Conservation (phyloP, 2,888 invertebrate genomes). For the Agrochola circellaris region DNA sequence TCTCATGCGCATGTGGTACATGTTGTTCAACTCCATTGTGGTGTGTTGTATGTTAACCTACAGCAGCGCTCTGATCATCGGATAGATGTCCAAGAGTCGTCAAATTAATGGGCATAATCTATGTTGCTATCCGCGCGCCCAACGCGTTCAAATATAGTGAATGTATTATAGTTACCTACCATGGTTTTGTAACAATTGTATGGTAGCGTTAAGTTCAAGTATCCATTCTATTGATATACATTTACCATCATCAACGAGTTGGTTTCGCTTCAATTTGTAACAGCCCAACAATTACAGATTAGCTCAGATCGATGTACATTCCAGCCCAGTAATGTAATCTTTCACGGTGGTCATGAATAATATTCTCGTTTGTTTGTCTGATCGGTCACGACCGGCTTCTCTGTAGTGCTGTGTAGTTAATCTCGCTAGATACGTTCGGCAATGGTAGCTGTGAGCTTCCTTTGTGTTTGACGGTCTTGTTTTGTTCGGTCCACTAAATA, state of each 20-base stretch:
- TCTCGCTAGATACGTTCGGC: background rate
- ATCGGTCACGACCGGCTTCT: background rate
- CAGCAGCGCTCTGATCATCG: background rate
- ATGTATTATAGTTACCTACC: background rate
- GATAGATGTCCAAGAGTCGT: background rate
- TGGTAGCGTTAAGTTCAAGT: background rate
- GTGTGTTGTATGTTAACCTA: background rate
- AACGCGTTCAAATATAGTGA: too few relatives aligned
- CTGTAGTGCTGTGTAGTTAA: too few relatives aligned
- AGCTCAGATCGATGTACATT: background rate
- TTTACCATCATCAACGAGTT: background rate
- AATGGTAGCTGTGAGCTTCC: background rate
- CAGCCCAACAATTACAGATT: background rate
- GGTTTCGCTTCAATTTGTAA: background rate
- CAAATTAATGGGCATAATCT: too few relatives aligned
- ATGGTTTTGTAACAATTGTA: background rate
- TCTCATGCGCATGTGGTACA: background rate
- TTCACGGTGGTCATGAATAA: constrained; percentile 15
- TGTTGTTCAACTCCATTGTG: background rate
- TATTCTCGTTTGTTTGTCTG: background rate
- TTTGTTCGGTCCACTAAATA: background rate
- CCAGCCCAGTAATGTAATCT: background rate
- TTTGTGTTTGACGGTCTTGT: background rate
- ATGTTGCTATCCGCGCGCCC: background rate
- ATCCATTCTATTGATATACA: background rate